phyloP scores from a whole-genome alignment of 2,888 invertebrate genomes.

The Ariolimax columbianus region DNA sequence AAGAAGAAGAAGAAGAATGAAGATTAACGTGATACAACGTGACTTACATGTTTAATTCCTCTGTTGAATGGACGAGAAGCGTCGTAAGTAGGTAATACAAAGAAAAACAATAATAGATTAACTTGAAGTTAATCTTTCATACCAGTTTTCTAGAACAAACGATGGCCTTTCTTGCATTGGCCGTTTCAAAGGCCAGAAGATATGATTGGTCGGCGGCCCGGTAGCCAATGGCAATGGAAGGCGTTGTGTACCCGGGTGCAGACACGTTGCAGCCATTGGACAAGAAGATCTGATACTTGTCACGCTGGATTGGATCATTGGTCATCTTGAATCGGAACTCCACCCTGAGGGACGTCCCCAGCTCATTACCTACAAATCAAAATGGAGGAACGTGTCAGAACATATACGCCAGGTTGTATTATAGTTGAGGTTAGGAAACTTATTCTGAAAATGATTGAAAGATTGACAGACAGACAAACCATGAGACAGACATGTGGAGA shows the following conservation, averaged over 20 bases:
- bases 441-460: too few species aligned
- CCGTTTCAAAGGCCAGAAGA: slow-evolving; percentile 58
- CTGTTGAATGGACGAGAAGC: too few species aligned
- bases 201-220: slow-evolving; percentile 57
- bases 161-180: slow-evolving; percentile 57
- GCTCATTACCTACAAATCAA: slow-evolving; percentile 54
- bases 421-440: too few species aligned
- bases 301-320: slow-evolving; percentile 50
- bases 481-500: too few species aligned
- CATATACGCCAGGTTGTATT: too few species aligned
- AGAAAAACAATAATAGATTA: too few species aligned
- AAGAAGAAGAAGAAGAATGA: too few species aligned
- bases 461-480: too few species aligned
- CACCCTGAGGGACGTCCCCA: slow-evolving; percentile 58
- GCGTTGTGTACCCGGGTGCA: slow-evolving; percentile 57
- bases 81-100: too few species aligned
- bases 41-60: too few species aligned
- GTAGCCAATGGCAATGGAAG: slow-evolving; percentile 60
- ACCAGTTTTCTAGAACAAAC: slow-evolving; percentile 58
- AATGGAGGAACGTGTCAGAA: neutral
- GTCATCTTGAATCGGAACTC: slow-evolving; percentile 59
- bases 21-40: too few species aligned
- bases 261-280: slow-evolving; percentile 63
- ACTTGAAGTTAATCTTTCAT: slow-evolving; percentile 7
- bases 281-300: slow-evolving; percentile 60